These are phyloP conservation scores for Eristalinus aeneus DNA, from an alignment of 2,888 invertebrate species.

Conservation along the genomic window DNA sequence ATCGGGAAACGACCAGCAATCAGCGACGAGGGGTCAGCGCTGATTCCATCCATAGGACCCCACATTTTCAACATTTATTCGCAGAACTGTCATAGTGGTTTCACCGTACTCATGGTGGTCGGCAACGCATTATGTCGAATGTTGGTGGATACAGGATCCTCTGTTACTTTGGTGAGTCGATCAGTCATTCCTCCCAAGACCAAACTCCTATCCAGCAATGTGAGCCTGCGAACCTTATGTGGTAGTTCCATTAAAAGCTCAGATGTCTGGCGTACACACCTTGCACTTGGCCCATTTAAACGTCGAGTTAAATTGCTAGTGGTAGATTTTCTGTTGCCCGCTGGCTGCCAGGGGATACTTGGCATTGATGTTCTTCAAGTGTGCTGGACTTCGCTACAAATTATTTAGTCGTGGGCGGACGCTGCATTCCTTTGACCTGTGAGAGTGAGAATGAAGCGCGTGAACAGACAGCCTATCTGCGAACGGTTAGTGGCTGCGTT, in stretches of 20 bases:
- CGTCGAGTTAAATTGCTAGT: slow-evolving; percentile 24
- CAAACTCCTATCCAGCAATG: neutral
- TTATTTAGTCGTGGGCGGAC: slow-evolving; percentile 1
- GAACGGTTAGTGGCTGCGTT: too few relatives aligned
- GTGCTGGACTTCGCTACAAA: slow-evolving; percentile 20
- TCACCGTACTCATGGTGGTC: neutral
- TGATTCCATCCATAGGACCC: slow-evolving; percentile 22
- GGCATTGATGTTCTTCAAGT: slow-evolving; percentile 31
- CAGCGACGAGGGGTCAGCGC: slow-evolving; percentile 30
- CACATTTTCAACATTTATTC: slow-evolving; percentile 25
- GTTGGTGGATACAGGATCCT: slow-evolving; percentile 10
- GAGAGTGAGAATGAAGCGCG: neutral
- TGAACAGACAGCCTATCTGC: neutral
- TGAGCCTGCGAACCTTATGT: slow-evolving; percentile 13
- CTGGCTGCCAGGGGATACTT: slow-evolving; percentile 34
- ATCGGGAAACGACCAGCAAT: slow-evolving; percentile 35
- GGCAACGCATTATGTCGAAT: neutral
- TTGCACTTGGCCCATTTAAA: slow-evolving; percentile 17
- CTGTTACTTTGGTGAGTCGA: slow-evolving; percentile 18
- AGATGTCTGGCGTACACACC: slow-evolving; percentile 2
- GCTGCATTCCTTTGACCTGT: neutral
- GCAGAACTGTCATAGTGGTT: slow-evolving; percentile 1
- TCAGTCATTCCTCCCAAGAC: slow-evolving; percentile 27
- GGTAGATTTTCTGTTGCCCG: slow-evolving; percentile 8
- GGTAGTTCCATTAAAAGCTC: slow-evolving; percentile 3